These are phyloP conservation scores for Cassiopea xamachana DNA, from an alignment of 30 jellyfish, hydroid and myxozoan species.

Conservation along the genomic window DNA sequence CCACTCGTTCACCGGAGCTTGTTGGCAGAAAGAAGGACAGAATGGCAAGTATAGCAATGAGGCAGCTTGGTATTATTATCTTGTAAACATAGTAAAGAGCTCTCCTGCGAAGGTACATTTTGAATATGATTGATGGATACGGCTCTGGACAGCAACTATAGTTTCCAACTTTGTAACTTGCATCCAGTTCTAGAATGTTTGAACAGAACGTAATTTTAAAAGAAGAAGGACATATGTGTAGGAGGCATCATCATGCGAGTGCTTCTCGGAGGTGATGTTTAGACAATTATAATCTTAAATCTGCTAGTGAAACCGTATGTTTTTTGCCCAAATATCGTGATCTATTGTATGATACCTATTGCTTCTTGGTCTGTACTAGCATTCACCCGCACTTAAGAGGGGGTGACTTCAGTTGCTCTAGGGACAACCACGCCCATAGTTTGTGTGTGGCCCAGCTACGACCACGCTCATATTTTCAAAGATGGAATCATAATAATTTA, in stretches of 20 bases:
- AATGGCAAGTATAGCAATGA: conserved; percentile 70
- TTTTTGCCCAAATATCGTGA: too few species aligned
- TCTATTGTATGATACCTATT: too few species aligned
- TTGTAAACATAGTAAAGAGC: conserved; percentile 66
- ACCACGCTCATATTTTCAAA: too few species aligned
- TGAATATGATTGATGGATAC: conserved; percentile 69
- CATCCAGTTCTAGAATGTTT: conserved; percentile 19
- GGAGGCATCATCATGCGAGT: neutral
- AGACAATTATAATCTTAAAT: too few species aligned
- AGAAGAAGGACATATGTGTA: neutral
- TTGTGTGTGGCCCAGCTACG: too few species aligned
- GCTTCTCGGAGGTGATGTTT: too few species aligned
- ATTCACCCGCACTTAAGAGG: too few species aligned
- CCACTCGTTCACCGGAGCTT: conserved; percentile 80
- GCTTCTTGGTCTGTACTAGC: too few species aligned
- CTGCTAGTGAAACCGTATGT: too few species aligned
- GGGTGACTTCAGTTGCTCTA: too few species aligned
- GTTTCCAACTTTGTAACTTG: conserved; percentile 28
- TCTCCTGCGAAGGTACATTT: conserved; percentile 63
- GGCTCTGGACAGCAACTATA: conserved; percentile 90
- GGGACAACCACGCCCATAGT: too few species aligned
- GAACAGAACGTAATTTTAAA: neutral
- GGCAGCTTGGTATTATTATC: conserved; percentile 70
- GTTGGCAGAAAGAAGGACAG: conserved; percentile 79
- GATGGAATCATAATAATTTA: too few species aligned